phyloP scores from a whole-genome alignment of 92 coral and sea anemone genomes.

The Zoanthus sansibaricus region DNA sequence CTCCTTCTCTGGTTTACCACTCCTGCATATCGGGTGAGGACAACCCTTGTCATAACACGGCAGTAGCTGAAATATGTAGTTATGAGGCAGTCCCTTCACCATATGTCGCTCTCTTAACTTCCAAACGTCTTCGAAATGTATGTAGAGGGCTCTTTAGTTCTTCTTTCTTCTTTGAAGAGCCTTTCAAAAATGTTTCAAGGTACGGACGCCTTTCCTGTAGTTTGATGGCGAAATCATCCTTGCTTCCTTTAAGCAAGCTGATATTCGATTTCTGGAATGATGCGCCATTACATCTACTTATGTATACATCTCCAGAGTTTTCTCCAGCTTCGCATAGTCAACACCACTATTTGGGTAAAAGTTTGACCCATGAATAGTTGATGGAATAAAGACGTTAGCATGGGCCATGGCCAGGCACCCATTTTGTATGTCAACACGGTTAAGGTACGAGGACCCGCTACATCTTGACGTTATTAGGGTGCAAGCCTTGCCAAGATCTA shows the following conservation, averaged over 20 bases:
- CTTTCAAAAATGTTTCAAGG: constrained; percentile 61
- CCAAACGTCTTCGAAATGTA: constrained; percentile 56
- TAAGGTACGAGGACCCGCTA: constrained; percentile 52
- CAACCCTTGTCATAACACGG: constrained; percentile 61
- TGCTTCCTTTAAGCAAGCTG: constrained; percentile 56
- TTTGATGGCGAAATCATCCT: constrained; percentile 59
- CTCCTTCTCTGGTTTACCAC: constrained; percentile 61
- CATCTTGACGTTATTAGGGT: constrained; percentile 51
- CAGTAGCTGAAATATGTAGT: constrained; percentile 57
- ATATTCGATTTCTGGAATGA: constrained; percentile 54
- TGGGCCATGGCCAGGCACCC: constrained; percentile 56
- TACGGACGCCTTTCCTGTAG: constrained; percentile 61
- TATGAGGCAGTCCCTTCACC: constrained; percentile 66
- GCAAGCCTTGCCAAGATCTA: constrained; percentile 45
- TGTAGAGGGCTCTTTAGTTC: constrained; percentile 54
- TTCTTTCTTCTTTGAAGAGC: constrained; percentile 50
- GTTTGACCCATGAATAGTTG: constrained; percentile 56
- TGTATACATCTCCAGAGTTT: constrained; percentile 62
- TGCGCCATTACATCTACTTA: constrained; percentile 56
- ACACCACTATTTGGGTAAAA: constrained; percentile 42
- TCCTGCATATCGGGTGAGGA: constrained; percentile 59
- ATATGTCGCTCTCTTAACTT: constrained; percentile 59
- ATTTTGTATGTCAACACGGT: constrained; percentile 56
- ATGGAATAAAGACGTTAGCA: constrained; percentile 42
- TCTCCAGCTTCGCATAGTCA: constrained; percentile 50